Base-by-base conservation (phyloP, 2,888 invertebrate species). In the Fragum sueziense region DNA sequence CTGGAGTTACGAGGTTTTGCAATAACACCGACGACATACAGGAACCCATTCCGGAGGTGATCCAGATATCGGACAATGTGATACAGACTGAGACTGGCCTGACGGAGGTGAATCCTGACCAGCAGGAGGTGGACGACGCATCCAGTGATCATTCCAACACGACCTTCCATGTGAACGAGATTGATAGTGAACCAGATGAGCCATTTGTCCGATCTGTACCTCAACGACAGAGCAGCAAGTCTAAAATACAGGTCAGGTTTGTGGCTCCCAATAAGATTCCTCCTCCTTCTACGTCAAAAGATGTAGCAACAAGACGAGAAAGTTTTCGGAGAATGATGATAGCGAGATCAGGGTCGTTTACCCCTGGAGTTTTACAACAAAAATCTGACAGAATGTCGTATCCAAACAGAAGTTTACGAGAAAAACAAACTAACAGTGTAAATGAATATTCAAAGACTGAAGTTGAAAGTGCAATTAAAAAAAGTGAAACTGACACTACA, bases 261-360 rank as follows among this genome's bases (percentile, higher is more conserved):
- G 88, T 91, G 20, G 88, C 87, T 7, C 89, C 91, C 34, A 86
- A 87, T 54, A 90, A 90, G 74, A 89, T 88, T 6, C 90, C 90
- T 25, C 90, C 91, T 27, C 90, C 88, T 11, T 90, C 90, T 17
- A 89, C 87, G 31, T 88, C 89, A 1, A 90, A 90, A 79, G 90
- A 91, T 62, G 89, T 90, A 17, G 90, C 89, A 3, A 89, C 89
- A 33, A 76, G 88, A 33, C 80, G 90, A 47, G 91, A 91, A 82
- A 90, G 91, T 69, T 91, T 91, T 74, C 82, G 89, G 0, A 80
- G 90, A 27, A 86, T 89, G 87, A 88, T 89, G 89, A 91, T 91
- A 37, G 90, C 90, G 22, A 85, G 89, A 57, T 85, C 89, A 25
- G 86, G 87, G 6, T 87, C 87, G 37, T 84, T 84, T 41, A 86